These are phyloP conservation scores for Bambusicola thoracicus DNA, from an alignment of 2,113 vertebrate genomes.

Conservation along the genomic window DNA sequence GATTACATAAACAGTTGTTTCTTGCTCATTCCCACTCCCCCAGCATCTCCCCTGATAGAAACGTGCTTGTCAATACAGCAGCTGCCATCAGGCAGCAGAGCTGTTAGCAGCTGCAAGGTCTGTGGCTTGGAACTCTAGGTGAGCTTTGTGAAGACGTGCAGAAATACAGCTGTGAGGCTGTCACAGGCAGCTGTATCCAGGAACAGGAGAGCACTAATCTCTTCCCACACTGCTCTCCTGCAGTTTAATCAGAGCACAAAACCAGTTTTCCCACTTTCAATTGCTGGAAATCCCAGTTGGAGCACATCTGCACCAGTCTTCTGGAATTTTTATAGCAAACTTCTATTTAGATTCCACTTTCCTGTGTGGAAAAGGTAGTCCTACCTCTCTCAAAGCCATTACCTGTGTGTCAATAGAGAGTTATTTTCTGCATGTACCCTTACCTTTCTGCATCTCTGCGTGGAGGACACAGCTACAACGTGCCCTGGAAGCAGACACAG, in stretches of 20 bases:
- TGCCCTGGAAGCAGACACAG: neutral
- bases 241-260: neutral
- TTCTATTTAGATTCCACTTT: neutral
- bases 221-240: neutral
- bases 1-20: conserved; percentile 40
- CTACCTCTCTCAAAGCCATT: neutral
- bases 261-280: neutral
- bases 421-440: neutral
- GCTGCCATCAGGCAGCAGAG: conserved; percentile 30
- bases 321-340: neutral
- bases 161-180: conserved; percentile 32
- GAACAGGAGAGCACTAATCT: neutral
- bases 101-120: conserved; percentile 36
- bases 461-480: neutral
- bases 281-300: neutral
- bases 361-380: neutral
- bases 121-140: conserved; percentile 21
- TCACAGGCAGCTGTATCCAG: neutral
- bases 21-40: conserved; percentile 2
- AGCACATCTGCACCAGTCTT: neutral
- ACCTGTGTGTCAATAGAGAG: neutral
- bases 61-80: conserved; percentile 12
- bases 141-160: conserved; percentile 16
- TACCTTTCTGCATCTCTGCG: neutral
- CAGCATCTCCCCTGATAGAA: neutral